phyloP scores from a whole-genome alignment of 1,140 invertebrate species.

The Achatina immaculata region DNA sequence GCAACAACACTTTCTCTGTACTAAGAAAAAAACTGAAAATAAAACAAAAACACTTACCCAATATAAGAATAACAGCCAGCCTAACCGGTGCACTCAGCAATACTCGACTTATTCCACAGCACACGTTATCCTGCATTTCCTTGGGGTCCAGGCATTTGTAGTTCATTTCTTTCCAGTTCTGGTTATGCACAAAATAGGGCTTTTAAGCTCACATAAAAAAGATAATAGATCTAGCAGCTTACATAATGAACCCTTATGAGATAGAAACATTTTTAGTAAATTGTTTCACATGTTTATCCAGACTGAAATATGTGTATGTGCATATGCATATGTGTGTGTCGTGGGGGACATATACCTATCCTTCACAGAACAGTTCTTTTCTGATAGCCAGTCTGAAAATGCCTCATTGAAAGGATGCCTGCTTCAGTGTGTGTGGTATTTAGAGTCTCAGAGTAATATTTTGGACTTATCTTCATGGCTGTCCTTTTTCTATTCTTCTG shows the following conservation, averaged over 20 bases:
- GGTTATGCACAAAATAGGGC: no score
- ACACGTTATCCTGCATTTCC: slow-evolving; percentile 45
- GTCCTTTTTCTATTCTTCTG: no score
- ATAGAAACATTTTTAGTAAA: slow-evolving; percentile 69
- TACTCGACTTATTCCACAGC: slow-evolving; percentile 57
- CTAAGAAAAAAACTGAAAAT: background rate
- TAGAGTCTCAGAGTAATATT: no score
- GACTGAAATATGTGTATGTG: no score
- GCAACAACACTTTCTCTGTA: background rate
- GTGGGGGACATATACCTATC: no score
- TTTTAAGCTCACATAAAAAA: slow-evolving; percentile 59
- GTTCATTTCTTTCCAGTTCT: slow-evolving; percentile 72
- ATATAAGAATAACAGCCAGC: slow-evolving; percentile 61
- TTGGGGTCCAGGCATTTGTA: slow-evolving; percentile 61
- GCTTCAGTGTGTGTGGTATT: no score
- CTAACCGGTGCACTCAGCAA: slow-evolving; percentile 68
- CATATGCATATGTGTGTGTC: no score
- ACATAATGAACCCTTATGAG: slow-evolving; percentile 40
- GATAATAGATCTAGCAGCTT: slow-evolving; percentile 59
- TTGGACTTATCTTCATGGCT: no score
- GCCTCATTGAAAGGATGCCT: no score
- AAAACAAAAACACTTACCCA: no score
- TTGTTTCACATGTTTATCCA: slow-evolving; percentile 71
- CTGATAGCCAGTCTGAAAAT: no score
- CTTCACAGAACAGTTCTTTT: no score